phyloP scores from a whole-genome alignment of 2,797 vertebrate genomes.

The Acestrorhynchus altus region DNA sequence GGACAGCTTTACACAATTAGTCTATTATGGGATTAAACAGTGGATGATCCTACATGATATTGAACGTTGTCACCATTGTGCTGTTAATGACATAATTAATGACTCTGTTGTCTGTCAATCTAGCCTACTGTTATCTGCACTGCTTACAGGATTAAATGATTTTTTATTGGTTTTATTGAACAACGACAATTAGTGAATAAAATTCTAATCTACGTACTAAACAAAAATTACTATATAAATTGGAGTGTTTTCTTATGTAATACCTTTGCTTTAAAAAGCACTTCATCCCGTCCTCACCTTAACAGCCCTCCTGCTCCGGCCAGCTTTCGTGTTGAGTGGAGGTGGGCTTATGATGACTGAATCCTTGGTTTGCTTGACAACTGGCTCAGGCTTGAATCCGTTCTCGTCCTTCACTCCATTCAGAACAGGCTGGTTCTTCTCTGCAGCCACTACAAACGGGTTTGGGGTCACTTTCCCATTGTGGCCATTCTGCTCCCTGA shows the following conservation, averaged over 20 bases:
- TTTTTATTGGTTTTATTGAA: too few relatives aligned
- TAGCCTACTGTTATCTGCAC: not conserved
- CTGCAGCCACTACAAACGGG: constrained; percentile 80
- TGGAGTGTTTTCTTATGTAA: not conserved
- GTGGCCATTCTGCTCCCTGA: constrained; percentile 79
- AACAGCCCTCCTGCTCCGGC: constrained; percentile 91
- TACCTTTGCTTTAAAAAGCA: not conserved
- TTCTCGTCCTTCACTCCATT: constrained; percentile 80
- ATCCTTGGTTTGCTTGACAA: constrained; percentile 78
- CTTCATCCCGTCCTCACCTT: constrained; percentile 87
- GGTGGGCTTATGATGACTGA: constrained; percentile 93
- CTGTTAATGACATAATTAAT: too few relatives aligned
- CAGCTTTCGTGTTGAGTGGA: constrained; percentile 92
- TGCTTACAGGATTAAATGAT: too few relatives aligned
- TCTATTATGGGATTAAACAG: not conserved
- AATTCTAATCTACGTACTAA: too few relatives aligned
- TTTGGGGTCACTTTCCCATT: constrained; percentile 67
- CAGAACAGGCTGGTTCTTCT: constrained; percentile 68
- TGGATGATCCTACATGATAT: not conserved
- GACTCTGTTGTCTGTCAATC: too few relatives aligned
- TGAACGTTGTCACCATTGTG: not conserved
- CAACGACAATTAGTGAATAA: too few relatives aligned
- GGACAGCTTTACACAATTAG: not conserved
- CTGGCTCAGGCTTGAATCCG: constrained; percentile 63
- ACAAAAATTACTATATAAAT: too few relatives aligned